Percentiles rank a stretch among this genome's conserved stretches.
These are phyloP conservation scores for Chaetodon trifascialis DNA, from an alignment of 2,113 vertebrate genomes.

Conservation along the genomic window DNA sequence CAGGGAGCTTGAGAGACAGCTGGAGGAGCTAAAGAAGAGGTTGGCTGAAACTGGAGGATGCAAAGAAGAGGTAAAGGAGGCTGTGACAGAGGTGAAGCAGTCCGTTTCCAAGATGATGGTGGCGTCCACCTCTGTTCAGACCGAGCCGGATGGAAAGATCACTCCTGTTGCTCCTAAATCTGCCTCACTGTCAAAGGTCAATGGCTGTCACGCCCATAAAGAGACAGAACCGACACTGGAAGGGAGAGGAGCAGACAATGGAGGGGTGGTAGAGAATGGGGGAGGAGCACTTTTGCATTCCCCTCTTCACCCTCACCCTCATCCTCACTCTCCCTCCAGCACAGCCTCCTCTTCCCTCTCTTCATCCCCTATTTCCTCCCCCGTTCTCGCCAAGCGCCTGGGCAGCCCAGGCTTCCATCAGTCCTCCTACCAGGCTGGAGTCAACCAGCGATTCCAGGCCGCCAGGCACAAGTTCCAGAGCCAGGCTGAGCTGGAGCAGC, in stretches of 20 bases:
- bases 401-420: conserved; percentile 89
- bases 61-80: conserved; percentile 58
- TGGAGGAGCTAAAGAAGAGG: conserved; percentile 86
- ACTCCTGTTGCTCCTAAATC: conserved; percentile 37
- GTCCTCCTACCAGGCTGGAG: conserved; percentile 93
- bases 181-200: conserved; percentile 84
- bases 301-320: conserved; percentile 75
- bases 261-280: conserved; percentile 83
- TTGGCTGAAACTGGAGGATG: conserved; percentile 66
- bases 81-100: conserved; percentile 56
- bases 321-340: conserved; percentile 87
- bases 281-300: conserved; percentile 65
- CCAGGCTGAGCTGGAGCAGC: conserved; percentile 92
- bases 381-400: conserved; percentile 89
- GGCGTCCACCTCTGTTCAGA: conserved; percentile 87
- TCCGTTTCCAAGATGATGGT: conserved; percentile 9
- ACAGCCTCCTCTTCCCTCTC: conserved; percentile 94
- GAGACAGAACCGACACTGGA: conserved; percentile 74
- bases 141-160: conserved; percentile 83
- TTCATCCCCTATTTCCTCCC: conserved; percentile 95
- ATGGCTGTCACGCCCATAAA: conserved; percentile 84
- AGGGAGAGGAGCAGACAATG: conserved; percentile 76
- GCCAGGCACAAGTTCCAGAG: conserved; percentile 96
- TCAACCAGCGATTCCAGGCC: conserved; percentile 97
- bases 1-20: conserved; percentile 88